A percentile compares a stretch with the other conserved stretches of the same genome.
phyloP scores from a whole-genome alignment of 1,140 invertebrate genomes.

The Drosophila repleta region DNA sequence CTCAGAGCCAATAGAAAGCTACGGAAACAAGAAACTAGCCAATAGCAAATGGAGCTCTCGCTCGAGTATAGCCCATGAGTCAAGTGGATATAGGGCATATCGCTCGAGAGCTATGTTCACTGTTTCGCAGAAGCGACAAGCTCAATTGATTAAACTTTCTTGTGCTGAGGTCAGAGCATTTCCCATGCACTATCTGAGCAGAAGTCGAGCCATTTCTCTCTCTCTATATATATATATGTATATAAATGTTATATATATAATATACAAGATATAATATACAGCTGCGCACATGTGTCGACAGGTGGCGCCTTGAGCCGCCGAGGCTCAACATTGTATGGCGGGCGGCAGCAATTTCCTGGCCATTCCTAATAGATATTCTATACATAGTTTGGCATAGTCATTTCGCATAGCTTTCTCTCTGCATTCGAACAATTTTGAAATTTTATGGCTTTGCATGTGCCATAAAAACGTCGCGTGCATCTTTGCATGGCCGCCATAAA shows the following conservation, averaged over 20 bases:
- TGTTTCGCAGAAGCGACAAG: slow-evolving; percentile 16
- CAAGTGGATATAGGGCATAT: not conserved
- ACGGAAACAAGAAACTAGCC: too few species aligned
- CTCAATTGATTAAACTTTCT: slow-evolving; percentile 14
- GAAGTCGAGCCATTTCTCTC: not conserved
- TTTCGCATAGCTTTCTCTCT: slow-evolving; percentile 23
- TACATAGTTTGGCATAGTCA: slow-evolving; percentile 51
- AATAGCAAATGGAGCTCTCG: not conserved
- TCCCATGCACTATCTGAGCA: slow-evolving; percentile 7
- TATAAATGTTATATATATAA: too few species aligned
- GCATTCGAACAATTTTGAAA: slow-evolving; percentile 12
- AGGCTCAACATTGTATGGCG: slow-evolving; percentile 24
- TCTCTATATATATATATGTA: too few species aligned
- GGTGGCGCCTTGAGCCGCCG: slow-evolving; percentile 24
- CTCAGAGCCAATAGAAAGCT: not conserved
- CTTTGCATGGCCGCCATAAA: slow-evolving; percentile 36
- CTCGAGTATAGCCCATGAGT: not conserved
- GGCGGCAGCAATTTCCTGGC: slow-evolving; percentile 30
- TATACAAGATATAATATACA: not conserved
- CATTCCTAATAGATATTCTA: slow-evolving; percentile 46
- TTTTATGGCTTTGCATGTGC: slow-evolving; percentile 52
- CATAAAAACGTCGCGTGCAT: slow-evolving; percentile 56
- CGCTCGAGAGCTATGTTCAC: not conserved
- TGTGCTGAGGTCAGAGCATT: slow-evolving; percentile 15
- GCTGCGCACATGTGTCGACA: slow-evolving; percentile 11